A percentile compares a stretch with the other conserved stretches of the same genome.
Evolutionary conservation across 2,797 vertebrate genomes (phyloP).

Genomic region (Propithecus perrieri): DNA sequence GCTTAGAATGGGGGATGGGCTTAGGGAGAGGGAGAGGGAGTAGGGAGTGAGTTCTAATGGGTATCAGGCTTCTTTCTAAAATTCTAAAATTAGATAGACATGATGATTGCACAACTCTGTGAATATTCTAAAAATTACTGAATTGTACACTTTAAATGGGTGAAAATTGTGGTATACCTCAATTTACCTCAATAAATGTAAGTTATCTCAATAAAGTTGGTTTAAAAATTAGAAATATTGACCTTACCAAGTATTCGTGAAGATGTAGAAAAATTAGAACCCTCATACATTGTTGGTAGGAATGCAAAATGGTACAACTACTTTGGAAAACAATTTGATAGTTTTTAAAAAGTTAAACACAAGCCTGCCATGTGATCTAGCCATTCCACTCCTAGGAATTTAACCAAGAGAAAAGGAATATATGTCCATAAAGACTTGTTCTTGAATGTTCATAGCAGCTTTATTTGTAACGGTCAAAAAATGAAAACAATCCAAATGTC

Average conservation of each 20-base stretch:
- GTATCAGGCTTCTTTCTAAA: background rate
- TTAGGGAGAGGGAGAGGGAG: background rate
- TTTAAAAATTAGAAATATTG: background rate
- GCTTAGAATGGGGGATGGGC: too few species aligned
- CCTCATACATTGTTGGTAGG: background rate
- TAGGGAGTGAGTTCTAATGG: background rate
- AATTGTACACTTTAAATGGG: background rate
- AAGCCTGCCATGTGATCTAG: background rate
- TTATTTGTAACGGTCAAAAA: conserved; percentile 15
- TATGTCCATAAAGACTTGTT: background rate
- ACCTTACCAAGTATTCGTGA: background rate
- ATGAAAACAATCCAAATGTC: background rate
- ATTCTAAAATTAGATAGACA: background rate
- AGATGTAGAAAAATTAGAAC: background rate
- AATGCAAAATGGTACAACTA: background rate
- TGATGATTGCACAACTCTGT: background rate
- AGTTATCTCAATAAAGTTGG: background rate
- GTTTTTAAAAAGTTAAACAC: background rate
- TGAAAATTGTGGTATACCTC: background rate
- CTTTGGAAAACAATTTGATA: background rate
- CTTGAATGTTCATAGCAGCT: background rate
- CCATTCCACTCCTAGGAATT: background rate
- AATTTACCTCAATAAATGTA: background rate
- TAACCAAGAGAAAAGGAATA: background rate
- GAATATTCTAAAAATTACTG: background rate